These are phyloP conservation scores for Batillaria attramentaria DNA, from an alignment of 1,140 invertebrate species.

Conservation along the genomic window DNA sequence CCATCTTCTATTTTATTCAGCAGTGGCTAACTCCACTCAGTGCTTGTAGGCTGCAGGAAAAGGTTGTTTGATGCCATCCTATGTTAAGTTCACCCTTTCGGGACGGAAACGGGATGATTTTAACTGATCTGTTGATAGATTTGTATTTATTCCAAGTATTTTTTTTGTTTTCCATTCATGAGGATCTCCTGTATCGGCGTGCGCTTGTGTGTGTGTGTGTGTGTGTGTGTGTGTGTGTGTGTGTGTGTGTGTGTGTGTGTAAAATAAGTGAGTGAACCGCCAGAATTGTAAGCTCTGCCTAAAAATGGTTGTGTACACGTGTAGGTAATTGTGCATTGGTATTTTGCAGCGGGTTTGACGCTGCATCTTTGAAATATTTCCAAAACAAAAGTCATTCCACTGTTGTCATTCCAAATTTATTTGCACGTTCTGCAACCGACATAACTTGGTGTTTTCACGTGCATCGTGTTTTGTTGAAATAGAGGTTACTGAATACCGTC, in stretches of 20 bases:
- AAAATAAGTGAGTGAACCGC: too few relatives aligned
- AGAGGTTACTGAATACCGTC: too few relatives aligned
- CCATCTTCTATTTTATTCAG: background rate
- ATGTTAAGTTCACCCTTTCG: background rate
- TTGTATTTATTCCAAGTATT: background rate
- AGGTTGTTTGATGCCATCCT: background rate
- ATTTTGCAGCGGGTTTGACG: background rate
- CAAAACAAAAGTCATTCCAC: too few relatives aligned
- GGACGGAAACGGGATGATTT: background rate
- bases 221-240: constrained; percentile 26
- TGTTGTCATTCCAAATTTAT: too few relatives aligned
- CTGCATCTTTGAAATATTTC: constrained; percentile 6
- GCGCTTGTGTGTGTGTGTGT: constrained; percentile 11
- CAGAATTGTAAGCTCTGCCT: too few relatives aligned
- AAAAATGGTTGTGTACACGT: background rate
- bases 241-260: constrained; percentile 18
- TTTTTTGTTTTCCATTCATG: background rate
- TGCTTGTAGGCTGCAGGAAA: background rate
- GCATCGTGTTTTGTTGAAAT: too few relatives aligned
- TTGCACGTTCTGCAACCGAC: background rate
- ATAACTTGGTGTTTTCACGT: too few relatives aligned
- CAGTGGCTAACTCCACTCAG: background rate
- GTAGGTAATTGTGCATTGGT: background rate
- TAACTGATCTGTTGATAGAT: background rate
- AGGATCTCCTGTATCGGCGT: background rate